A percentile compares a stretch with the other conserved stretches of the same genome.
phyloP scores from a whole-genome alignment of 2,888 invertebrate genomes.

The Drymonia ruficornis region DNA sequence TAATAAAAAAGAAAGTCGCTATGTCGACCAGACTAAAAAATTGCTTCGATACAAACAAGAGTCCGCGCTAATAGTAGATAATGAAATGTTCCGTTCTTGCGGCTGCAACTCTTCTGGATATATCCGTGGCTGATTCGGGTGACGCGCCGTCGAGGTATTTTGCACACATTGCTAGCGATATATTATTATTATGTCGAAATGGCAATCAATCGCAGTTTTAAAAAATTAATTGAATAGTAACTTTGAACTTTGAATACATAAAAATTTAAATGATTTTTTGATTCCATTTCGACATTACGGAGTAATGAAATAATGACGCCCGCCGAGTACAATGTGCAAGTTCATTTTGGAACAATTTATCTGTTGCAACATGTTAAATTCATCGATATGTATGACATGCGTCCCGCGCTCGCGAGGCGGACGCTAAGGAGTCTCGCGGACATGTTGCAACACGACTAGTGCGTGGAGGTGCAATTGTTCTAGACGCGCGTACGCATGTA shows the following conservation, averaged over 20 bases:
- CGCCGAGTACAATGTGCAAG: constrained; percentile 72
- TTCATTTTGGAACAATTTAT: constrained; percentile 16
- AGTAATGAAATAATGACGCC: constrained; percentile 66
- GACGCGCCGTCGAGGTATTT: constrained; percentile 69
- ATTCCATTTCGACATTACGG: constrained; percentile 67
- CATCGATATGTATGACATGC: constrained; percentile 4
- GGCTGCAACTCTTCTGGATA: constrained; percentile 35
- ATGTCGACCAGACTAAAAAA: constrained; percentile 22
- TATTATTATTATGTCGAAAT: constrained; percentile 66
- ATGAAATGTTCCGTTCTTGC: constrained; percentile 19
- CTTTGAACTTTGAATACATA: not conserved
- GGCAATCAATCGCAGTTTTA: constrained; percentile 32
- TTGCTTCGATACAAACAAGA: constrained; percentile 30
- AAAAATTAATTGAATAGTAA: not conserved
- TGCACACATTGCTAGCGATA: constrained; percentile 83
- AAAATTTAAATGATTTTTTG: constrained; percentile 11
- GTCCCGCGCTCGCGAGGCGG: constrained; percentile 5
- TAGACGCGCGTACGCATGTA: constrained; percentile 61
- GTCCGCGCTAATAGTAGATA: constrained; percentile 15
- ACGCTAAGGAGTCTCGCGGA: constrained; percentile 12
- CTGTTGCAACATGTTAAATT: constrained; percentile 43
- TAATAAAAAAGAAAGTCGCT: constrained; percentile 30
- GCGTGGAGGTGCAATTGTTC: constrained; percentile 57
- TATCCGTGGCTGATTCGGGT: constrained; percentile 76
- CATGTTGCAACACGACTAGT: constrained; percentile 31